These are phyloP conservation scores for Tromatobia lineatoria DNA, from an alignment of 2,888 invertebrate genomes.

Conservation along the genomic window DNA sequence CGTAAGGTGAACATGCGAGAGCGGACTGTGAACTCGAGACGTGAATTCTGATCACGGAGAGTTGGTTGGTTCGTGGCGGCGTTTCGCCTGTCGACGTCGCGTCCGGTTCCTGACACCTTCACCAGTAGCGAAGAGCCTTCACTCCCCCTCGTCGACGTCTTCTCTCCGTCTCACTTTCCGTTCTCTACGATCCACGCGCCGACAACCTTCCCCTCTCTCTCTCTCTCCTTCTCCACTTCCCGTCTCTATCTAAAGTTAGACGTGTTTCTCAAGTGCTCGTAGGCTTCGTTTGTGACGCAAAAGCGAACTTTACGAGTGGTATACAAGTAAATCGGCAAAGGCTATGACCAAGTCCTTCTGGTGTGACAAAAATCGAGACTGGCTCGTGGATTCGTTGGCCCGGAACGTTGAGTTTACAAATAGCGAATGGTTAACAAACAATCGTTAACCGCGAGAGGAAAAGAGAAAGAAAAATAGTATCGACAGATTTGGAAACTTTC, in stretches of 20 bases:
- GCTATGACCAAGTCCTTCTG: neutral
- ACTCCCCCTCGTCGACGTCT: constrained; percentile 4
- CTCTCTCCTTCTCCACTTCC: constrained; percentile 45
- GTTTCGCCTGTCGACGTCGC: constrained; percentile 70
- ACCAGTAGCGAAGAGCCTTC: constrained; percentile 30
- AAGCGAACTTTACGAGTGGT: constrained; percentile 1
- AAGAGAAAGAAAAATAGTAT: no score
- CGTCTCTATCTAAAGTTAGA: constrained; percentile 53
- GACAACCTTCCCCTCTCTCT: neutral
- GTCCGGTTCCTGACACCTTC: constrained; percentile 75
- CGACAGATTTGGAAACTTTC: constrained; percentile 43
- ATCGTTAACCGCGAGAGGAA: neutral
- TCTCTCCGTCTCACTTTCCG: constrained; percentile 25
- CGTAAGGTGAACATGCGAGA: constrained; percentile 32
- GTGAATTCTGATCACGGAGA: constrained; percentile 76
- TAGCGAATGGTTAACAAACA: constrained; percentile 1
- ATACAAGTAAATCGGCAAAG: neutral
- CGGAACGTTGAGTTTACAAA: constrained; percentile 34
- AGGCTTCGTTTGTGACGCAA: constrained; percentile 38
- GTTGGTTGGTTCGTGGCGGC: constrained; percentile 38
- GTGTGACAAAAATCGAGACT: constrained; percentile 20
- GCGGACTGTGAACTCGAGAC: constrained; percentile 61
- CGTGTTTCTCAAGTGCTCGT: constrained; percentile 16
- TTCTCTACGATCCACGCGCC: constrained; percentile 25
- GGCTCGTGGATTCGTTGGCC: constrained; percentile 6